A percentile compares a stretch with the other conserved stretches of the same genome.
Conservation (phyloP, 2,797 vertebrate species). For the Chaunax sp. region DNA sequence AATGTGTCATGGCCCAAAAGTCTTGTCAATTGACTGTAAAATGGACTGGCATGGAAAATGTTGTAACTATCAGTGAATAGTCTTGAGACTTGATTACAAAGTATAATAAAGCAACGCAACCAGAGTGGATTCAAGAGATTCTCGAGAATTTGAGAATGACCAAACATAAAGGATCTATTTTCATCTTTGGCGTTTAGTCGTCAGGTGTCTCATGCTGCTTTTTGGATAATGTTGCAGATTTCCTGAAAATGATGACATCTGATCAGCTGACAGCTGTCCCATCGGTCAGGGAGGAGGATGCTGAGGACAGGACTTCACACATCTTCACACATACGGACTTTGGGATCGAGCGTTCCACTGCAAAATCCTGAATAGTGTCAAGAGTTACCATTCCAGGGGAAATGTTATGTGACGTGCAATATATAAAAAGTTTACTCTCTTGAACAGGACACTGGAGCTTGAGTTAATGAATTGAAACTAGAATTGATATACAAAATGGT, state of each 20-base stretch:
- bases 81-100: background rate
- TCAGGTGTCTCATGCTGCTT: slow-evolving; percentile 5
- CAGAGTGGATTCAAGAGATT: background rate
- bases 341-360: background rate
- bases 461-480: background rate
- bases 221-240: slow-evolving; percentile 55
- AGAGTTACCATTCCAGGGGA: slow-evolving; percentile 2
- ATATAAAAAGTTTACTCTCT: slow-evolving; percentile 10
- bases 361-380: background rate
- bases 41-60: background rate
- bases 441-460: slow-evolving; percentile 21
- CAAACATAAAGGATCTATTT: too few species aligned
- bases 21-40: background rate
- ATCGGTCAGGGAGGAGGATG: slow-evolving; percentile 15
- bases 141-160: background rate
- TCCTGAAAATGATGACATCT: slow-evolving; percentile 71
- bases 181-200: background rate
- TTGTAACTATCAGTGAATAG: background rate
- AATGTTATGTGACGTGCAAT: slow-evolving; percentile 14
- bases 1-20: background rate
- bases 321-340: slow-evolving; percentile 20
- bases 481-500: slow-evolving; percentile 1
- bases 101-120: background rate
- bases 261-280: slow-evolving; percentile 64
- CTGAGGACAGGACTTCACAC: slow-evolving; percentile 26